A percentile compares a stretch with the other conserved stretches of the same genome.
These are phyloP conservation scores for Podocnemis expansa DNA, from an alignment of 2,113 vertebrate genomes.

Conservation along the genomic window DNA sequence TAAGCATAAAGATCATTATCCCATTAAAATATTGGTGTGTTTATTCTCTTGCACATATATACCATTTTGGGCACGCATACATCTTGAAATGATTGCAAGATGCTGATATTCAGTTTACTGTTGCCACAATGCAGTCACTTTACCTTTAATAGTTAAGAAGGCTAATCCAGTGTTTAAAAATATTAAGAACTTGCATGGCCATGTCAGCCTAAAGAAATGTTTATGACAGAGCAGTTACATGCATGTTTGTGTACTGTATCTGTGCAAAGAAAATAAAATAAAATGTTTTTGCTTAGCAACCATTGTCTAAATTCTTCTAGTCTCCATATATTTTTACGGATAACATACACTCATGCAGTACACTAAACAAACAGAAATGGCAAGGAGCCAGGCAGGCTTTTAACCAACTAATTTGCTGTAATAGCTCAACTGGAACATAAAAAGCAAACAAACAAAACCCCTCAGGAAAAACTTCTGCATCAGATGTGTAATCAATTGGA, in stretches of 20 bases:
- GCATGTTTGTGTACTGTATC: neutral
- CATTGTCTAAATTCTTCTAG: neutral
- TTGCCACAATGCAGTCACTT: neutral
- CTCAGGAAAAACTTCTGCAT: neutral
- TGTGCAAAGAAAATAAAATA: neutral
- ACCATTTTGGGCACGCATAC: neutral
- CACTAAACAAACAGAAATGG: neutral
- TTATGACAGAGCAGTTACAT: neutral
- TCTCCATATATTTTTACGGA: neutral
- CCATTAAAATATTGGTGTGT: rapidly evolving
- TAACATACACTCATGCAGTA: neutral
- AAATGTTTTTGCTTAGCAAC: neutral
- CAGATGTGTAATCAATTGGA: neutral
- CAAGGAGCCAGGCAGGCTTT: neutral
- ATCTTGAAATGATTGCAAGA: neutral
- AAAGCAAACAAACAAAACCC: neutral
- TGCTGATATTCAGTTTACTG: neutral
- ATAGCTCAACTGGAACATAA: neutral
- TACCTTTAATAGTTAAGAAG: neutral
- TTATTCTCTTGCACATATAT: neutral
- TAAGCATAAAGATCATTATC: neutral
- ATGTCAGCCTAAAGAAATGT: neutral
- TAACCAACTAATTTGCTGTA: neutral
- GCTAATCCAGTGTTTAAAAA: neutral
- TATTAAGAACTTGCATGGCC: neutral